Evolutionary conservation across 2,888 invertebrate genomes (phyloP), one percentile per base, ranked within the genome.

Genomic region (Phaedon cochleariae): DNA sequence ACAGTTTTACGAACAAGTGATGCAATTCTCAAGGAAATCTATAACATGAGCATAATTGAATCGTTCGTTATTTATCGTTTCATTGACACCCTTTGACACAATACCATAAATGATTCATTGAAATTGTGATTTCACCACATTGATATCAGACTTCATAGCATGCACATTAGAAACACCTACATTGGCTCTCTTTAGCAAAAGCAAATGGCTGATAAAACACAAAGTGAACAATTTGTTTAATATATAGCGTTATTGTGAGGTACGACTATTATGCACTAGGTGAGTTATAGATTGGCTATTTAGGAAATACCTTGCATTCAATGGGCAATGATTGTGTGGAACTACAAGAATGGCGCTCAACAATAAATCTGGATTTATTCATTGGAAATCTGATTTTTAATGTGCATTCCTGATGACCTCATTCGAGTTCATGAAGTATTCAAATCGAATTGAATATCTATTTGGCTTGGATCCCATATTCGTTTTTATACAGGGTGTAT

Each of bases 191-290:
- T 12, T 20, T 6, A 41, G 15, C 21, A 18, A 20, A 15, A 21
- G 34, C n/a, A 54, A 54, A 41, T 21, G n/a, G 26, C 45, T 41
- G 22, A 55, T 55, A 10, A 54, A 22, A 45, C 45, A 55, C 55
- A 55, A 55, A 55, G 21, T 41, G 21, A 34, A 17, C 45, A 26
- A 17, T 55, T 45, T 12, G 45, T 55, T 45, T 41, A 17, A 41
- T 15, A 21, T 17, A 6, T 9, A 45, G 22, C 2, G 0, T 41
- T 21, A 45, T 15, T 41, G n/a, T 55, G 7, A 12, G 45, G 21
- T 22, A 22, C 21, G 9, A 41, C 41, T 22, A 31, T 34, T 15
- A 41, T 41, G 3, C 17, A 15, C 5, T 17, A 15, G 41, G 17
- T 12, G 12, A 20, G 3, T 20, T 29, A 29, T 54, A 18, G 54